These are phyloP conservation scores for Odontocerum albicorne DNA, from an alignment of 2,888 invertebrate genomes.

Conservation along the genomic window DNA sequence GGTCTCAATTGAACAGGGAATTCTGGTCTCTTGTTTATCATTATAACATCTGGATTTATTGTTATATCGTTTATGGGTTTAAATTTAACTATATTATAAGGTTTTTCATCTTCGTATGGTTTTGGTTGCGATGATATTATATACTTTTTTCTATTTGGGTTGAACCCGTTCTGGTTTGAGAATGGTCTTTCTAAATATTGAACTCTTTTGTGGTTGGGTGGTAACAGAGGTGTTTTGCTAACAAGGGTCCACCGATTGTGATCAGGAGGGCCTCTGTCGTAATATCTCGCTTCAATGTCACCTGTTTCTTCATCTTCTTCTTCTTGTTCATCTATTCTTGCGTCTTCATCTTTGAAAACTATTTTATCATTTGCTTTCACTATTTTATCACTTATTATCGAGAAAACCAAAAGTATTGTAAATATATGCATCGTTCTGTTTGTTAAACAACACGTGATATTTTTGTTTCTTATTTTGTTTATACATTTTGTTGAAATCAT, in stretches of 20 bases:
- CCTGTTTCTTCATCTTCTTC: constrained; percentile 1
- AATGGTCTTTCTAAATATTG: constrained; percentile 31
- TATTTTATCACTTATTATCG: neutral
- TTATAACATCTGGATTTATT: neutral
- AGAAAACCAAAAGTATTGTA: no score
- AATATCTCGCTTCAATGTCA: constrained; percentile 15
- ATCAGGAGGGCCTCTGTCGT: constrained; percentile 5
- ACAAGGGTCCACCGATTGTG: constrained; percentile 30
- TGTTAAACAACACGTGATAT: no score
- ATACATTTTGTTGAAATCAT: no score
- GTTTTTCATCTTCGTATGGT: constrained; percentile 19
- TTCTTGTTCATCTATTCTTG: constrained; percentile 4
- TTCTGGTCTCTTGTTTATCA: neutral
- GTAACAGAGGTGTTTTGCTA: constrained; percentile 35
- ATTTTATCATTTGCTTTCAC: neutral
- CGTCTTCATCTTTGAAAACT: constrained; percentile 11
- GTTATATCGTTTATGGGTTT: neutral
- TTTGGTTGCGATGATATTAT: constrained; percentile 23
- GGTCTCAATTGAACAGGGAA: neutral
- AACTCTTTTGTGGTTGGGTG: constrained; percentile 17
- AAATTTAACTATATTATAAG: constrained; percentile 19
- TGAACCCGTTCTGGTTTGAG: constrained; percentile 17
- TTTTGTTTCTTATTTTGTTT: no score
- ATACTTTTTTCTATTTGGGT: constrained; percentile 29
- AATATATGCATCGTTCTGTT: no score